A percentile compares a stretch with the other conserved stretches of the same genome.
phyloP scores from a whole-genome alignment of 2,888 invertebrate species.

The Antitype chi region DNA sequence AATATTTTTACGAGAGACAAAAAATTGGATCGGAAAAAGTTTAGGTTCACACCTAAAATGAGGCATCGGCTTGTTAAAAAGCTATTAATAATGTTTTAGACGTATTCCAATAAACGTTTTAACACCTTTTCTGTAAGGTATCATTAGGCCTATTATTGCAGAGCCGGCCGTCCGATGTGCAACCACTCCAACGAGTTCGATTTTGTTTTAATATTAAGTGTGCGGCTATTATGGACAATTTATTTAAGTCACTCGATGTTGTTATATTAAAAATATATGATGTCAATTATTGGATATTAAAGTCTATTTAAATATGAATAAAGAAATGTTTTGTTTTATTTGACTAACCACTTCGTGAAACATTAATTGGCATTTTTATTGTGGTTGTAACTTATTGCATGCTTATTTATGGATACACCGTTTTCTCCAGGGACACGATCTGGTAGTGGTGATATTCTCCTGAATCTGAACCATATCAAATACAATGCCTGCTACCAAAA shows the following conservation, averaged over 20 bases:
- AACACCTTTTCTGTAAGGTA: conserved; percentile 89
- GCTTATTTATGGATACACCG: neutral
- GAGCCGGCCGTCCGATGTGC: conserved; percentile 72
- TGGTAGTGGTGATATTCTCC: neutral
- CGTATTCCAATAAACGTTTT: conserved; percentile 90
- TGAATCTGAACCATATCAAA: conserved; percentile 14
- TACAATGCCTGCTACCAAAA: conserved; percentile 44
- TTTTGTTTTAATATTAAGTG: conserved; percentile 71
- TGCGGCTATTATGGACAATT: conserved; percentile 60
- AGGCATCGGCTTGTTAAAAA: conserved; percentile 88
- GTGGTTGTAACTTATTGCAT: conserved; percentile 21
- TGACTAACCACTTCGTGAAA: conserved; percentile 14
- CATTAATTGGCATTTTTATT: conserved; percentile 21
- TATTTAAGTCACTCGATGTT: conserved; percentile 61
- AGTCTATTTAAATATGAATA: conserved; percentile 41
- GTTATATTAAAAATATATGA: conserved; percentile 45
- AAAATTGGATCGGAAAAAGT: conserved; percentile 69
- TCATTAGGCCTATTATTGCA: conserved; percentile 88
- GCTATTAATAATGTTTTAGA: conserved; percentile 88
- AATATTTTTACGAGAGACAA: conserved; percentile 62
- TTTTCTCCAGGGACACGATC: neutral
- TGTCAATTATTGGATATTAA: conserved; percentile 46
- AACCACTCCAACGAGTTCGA: conserved; percentile 72
- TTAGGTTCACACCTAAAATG: conserved; percentile 84
- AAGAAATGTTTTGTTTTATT: conserved; percentile 18